These are phyloP conservation scores for Variabilichromis moorii DNA, from an alignment of 2,113 vertebrate genomes.

Conservation along the genomic window DNA sequence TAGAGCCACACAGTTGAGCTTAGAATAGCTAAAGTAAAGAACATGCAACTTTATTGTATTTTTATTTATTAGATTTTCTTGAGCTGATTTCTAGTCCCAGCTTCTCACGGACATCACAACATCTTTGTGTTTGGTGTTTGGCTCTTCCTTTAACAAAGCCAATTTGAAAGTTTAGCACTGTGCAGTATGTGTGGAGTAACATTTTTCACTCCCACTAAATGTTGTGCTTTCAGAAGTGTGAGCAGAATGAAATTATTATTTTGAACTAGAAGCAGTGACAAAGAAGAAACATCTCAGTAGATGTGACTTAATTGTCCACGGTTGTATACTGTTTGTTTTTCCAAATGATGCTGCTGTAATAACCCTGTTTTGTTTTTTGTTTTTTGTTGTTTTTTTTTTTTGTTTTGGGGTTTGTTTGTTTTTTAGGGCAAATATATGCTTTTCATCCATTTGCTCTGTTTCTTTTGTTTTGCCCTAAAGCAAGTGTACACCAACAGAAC, in stretches of 20 bases:
- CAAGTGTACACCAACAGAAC: not conserved
- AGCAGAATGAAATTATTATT: not conserved
- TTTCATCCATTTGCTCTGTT: not conserved
- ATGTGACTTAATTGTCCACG: not conserved
- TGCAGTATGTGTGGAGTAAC: not conserved
- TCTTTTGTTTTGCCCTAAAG: not conserved
- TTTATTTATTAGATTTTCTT: not conserved
- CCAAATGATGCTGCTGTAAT: not conserved
- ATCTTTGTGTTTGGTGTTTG: not conserved
- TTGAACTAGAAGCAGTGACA: not conserved
- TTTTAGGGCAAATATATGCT: not conserved
- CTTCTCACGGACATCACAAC: not conserved
- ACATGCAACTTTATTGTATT: not conserved
- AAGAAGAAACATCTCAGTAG: not conserved
- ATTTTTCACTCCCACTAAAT: not conserved
- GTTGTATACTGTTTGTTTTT: not conserved
- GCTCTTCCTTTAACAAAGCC: not conserved
- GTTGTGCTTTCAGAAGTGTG: not conserved
- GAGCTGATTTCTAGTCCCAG: not conserved
- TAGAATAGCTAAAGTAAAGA: not conserved
- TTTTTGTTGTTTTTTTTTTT: accelerated
- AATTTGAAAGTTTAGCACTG: not conserved
- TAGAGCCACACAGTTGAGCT: not conserved
- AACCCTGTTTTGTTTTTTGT: not conserved
- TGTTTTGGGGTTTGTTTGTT: not conserved